Base-by-base conservation (phyloP, 1,140 invertebrate genomes). In the Daktulosphaira vitifoliae region DNA sequence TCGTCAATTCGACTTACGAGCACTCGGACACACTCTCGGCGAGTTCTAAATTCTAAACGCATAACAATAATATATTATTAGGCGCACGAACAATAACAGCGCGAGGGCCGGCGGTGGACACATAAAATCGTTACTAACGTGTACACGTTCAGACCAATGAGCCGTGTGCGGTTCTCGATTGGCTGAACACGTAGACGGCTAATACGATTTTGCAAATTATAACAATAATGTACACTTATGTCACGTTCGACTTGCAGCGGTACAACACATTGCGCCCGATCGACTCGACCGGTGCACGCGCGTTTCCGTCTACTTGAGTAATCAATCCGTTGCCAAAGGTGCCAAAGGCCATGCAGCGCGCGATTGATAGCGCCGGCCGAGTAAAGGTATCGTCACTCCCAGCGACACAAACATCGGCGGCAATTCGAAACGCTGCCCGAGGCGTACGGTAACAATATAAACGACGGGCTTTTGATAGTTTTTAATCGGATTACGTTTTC, bases 121-220 rank as follows among this genome's bases (percentile, higher is more conserved):
- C 11, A 33, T 33, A 33, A 33, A 33, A 33, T 6, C 29, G 29
- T 33, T 33, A 33, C 11, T 6, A 33, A n/a, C n/a, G n/a, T n/a
- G n/a, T n/a, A n/a, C 44, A 44, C 39, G 37, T 37, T 42, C 54
- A 38, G 37, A 42, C 16, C 54, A 44, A 38, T 44, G 54, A 59
- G 39, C 54, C 38, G 38, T 46, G 54, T 33, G 29, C 39, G 54
- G 54, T 59, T 59, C 54, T 44, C 54, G 54, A 59, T 59, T 59
- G 54, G 54, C 25, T 44, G 54, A 26, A 18, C 53, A 49, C 38
- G 39, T n/a, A 56, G 15, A 22, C 54, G 22, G 25, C 42, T 59
- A 59, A 59, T 59, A 37, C 37, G 54, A 59, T 59, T 44, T 59
- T 44, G 23, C 54, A 39, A 44, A 44, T 44, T 25, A 5, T 25